Evolutionary conservation across 2,797 vertebrate genomes (phyloP).

Genomic region (Sandelia bainsii): DNA sequence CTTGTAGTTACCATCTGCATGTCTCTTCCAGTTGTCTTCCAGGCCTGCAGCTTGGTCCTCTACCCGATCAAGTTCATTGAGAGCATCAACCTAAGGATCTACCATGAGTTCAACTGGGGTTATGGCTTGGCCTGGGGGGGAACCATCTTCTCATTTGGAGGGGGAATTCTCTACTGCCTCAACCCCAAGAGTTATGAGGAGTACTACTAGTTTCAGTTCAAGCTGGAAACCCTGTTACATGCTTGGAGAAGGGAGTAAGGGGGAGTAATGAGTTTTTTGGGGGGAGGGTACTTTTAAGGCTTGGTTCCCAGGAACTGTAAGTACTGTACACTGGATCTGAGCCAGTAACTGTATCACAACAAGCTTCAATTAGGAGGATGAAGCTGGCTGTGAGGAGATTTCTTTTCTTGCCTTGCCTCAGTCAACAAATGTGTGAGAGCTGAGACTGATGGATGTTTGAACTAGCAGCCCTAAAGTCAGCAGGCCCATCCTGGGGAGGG

Average conservation of each 20-base stretch:
- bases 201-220: constrained; percentile 87
- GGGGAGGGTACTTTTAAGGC: constrained; percentile 2
- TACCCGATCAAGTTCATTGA: constrained; percentile 99
- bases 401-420: constrained; percentile 31
- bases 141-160: constrained; percentile 98
- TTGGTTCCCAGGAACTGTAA: constrained; percentile 40
- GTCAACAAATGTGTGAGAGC: constrained; percentile 21
- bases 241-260: neutral
- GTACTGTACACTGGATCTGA: constrained; percentile 22
- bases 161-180: constrained; percentile 97
- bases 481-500: constrained; percentile 7
- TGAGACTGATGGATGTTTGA: constrained; percentile 21
- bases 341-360: constrained; percentile 15
- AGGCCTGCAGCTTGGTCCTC: constrained; percentile 96
- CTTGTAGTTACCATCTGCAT: neutral
- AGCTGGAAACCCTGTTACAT: neutral
- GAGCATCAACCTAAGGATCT: constrained; percentile 97
- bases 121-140: constrained; percentile 98
- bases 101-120: constrained; percentile 99
- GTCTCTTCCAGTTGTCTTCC: constrained; percentile 91
- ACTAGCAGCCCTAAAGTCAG: neutral
- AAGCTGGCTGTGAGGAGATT: constrained; percentile 9
- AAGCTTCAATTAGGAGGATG: neutral
- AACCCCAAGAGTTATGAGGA: constrained; percentile 99
- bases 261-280: neutral